These are phyloP conservation scores for Saguinus midas DNA, from an alignment of 2,113 vertebrate genomes.

Conservation along the genomic window DNA sequence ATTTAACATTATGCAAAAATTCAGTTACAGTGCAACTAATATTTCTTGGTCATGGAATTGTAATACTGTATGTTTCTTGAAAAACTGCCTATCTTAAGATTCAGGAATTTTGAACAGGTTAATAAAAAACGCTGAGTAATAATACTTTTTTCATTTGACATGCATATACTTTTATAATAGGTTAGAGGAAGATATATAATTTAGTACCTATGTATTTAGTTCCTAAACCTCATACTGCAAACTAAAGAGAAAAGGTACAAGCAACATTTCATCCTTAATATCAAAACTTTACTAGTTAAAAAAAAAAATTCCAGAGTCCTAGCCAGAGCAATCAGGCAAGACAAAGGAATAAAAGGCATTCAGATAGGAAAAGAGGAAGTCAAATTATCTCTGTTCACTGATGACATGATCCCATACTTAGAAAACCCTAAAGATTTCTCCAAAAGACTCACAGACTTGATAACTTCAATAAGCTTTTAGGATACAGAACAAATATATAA, in stretches of 20 bases:
- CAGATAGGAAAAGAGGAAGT: no score
- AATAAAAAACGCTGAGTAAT: slow-evolving; percentile 14
- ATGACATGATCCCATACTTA: no score
- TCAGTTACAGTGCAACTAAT: not conserved
- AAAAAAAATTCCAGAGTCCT: not conserved
- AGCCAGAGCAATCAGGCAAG: no score
- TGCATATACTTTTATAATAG: not conserved
- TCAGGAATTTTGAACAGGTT: not conserved
- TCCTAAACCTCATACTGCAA: not conserved
- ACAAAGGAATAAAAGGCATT: no score
- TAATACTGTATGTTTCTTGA: not conserved
- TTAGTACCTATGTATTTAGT: slow-evolving; percentile 8
- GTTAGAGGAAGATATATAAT: not conserved
- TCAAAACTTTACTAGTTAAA: not conserved
- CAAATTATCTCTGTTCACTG: no score
- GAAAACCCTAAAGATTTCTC: no score
- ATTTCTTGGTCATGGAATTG: slow-evolving; percentile 44
- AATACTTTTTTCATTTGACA: not conserved
- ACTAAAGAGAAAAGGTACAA: slow-evolving; percentile 26
- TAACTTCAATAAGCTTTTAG: no score
- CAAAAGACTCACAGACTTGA: no score
- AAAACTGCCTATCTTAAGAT: not conserved
- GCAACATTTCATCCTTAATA: not conserved
- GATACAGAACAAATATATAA: no score
- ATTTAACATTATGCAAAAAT: slow-evolving; percentile 1